phyloP scores from a whole-genome alignment of 2,797 vertebrate genomes.

The Siniperca obscura region DNA sequence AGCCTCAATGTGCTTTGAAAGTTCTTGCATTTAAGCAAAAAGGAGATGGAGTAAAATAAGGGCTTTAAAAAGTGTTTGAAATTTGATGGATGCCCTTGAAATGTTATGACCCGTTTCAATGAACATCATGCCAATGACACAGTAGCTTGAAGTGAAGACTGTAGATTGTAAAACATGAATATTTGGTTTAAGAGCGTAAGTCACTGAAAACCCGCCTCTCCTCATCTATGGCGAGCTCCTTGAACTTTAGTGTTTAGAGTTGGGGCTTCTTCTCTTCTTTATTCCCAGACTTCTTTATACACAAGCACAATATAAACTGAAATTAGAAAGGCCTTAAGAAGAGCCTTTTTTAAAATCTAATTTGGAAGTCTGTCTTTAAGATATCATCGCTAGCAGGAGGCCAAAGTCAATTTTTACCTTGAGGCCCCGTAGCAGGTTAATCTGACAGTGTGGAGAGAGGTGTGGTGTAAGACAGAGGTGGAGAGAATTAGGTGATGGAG shows the following conservation, averaged over 20 bases:
- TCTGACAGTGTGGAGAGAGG: slow-evolving; percentile 12
- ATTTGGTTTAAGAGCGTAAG: slow-evolving; percentile 17
- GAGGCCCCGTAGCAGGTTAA: background rate
- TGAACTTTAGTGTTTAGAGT: slow-evolving; percentile 5
- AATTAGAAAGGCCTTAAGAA: slow-evolving; percentile 5
- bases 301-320: background rate
- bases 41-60: slow-evolving; percentile 12
- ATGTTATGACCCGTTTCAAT: slow-evolving; percentile 32
- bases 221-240: background rate
- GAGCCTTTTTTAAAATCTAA: background rate
- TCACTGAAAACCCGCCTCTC: slow-evolving; percentile 8
- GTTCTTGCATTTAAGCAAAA: slow-evolving; percentile 27
- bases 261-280: background rate
- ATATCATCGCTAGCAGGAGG: background rate
- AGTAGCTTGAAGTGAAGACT: slow-evolving; percentile 16
- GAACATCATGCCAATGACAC: slow-evolving; percentile 6
- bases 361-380: slow-evolving; percentile 7
- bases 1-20: slow-evolving; percentile 36
- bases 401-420: background rate
- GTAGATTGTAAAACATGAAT: slow-evolving; percentile 22
- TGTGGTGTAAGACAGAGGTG: background rate
- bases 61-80: slow-evolving; percentile 28
- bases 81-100: slow-evolving; percentile 45
- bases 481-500: slow-evolving; percentile 13
- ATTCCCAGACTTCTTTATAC: background rate